Evolutionary conservation across 2,888 invertebrate species (phyloP).

Genomic region (Thymelicus sylvestris): DNA sequence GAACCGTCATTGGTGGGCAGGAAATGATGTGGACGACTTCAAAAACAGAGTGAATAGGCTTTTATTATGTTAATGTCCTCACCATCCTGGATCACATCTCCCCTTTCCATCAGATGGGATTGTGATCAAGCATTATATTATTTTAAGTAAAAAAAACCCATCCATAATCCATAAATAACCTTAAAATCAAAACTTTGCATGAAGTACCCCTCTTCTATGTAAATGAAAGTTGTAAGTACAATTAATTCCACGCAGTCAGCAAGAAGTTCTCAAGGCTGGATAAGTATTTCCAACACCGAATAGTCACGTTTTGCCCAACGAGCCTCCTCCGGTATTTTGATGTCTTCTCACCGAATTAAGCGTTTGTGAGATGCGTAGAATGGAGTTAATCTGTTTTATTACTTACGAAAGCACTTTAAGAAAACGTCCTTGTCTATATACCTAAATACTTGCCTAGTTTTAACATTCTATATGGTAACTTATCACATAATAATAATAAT

Average conservation of each 20-base stretch:
- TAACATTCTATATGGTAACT: too few species aligned
- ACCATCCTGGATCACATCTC: too few species aligned
- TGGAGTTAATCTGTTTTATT: conserved; percentile 18
- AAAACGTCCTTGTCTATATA: too few species aligned
- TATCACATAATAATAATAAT: too few species aligned
- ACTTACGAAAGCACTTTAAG: background rate
- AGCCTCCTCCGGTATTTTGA: conserved; percentile 24
- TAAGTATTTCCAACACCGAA: conserved; percentile 21
- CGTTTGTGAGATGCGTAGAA: conserved; percentile 7
- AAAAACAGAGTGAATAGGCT: too few species aligned
- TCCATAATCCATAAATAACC: too few species aligned
- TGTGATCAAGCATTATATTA: background rate
- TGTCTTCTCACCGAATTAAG: conserved; percentile 21
- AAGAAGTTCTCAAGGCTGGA: conserved; percentile 4
- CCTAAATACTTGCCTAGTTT: too few species aligned
- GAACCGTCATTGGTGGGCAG: too few species aligned
- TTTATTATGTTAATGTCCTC: too few species aligned
- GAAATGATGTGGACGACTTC: too few species aligned
- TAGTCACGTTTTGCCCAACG: conserved; percentile 28
- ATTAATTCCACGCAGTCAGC: conserved; percentile 22
- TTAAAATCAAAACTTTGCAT: background rate
- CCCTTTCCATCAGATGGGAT: too few species aligned
- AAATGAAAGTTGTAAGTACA: conserved; percentile 10
- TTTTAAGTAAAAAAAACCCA: too few species aligned
- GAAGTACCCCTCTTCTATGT: background rate